Conservation (phyloP, 2,113 vertebrate genomes). For the Argyrosomus japonicus region DNA sequence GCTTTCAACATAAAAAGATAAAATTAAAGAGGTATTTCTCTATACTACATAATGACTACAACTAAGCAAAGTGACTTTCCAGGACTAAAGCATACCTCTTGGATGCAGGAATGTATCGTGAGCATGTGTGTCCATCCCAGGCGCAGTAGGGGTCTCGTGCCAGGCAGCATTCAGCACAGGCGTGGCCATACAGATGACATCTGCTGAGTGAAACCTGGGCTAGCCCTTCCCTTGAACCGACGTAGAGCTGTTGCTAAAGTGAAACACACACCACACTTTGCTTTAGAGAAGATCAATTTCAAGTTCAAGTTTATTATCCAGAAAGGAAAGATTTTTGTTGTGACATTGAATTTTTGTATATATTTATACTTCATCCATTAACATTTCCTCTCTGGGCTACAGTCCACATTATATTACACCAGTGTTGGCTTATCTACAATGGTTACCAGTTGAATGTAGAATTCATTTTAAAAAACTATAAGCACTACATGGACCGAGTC, state of each 20-base stretch:
- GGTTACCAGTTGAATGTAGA: too few relatives aligned
- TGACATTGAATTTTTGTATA: neutral
- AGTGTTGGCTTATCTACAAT: too few relatives aligned
- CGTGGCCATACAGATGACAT: conserved; percentile 95
- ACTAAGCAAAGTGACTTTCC: neutral
- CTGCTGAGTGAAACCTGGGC: conserved; percentile 95
- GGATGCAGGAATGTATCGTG: conserved; percentile 92
- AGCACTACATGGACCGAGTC: too few relatives aligned
- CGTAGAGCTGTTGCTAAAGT: conserved; percentile 94
- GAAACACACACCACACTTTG: conserved; percentile 55
- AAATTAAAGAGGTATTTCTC: too few relatives aligned
- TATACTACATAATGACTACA: too few relatives aligned
- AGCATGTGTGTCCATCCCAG: conserved; percentile 95
- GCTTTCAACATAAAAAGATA: too few relatives aligned
- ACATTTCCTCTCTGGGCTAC: neutral
- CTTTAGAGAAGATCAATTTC: conserved; percentile 32
- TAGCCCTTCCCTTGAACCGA: conserved; percentile 91
- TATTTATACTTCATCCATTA: neutral
- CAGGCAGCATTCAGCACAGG: conserved; percentile 96
- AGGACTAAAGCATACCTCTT: conserved; percentile 86
- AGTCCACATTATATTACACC: too few relatives aligned
- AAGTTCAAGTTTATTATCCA: neutral
- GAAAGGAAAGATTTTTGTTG: neutral
- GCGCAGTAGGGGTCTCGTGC: conserved; percentile 98
- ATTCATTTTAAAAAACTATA: too few relatives aligned